Evolutionary conservation across 1,140 invertebrate species (phyloP).

Genomic region (Steinernema khuongi): DNA sequence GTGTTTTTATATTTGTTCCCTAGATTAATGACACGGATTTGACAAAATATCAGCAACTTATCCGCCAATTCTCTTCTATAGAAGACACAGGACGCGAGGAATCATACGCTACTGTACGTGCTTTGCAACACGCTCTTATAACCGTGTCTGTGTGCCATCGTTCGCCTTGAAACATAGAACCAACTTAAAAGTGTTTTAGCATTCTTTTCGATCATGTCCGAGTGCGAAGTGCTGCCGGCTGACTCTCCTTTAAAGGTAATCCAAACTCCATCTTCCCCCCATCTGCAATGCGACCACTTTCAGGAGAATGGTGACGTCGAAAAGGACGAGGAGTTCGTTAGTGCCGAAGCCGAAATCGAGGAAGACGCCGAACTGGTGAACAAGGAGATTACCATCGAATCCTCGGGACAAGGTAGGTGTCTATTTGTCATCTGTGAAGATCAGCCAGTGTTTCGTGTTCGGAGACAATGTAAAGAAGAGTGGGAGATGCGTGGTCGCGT

Average conservation of each 20-base stretch:
- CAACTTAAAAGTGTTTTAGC: neutral
- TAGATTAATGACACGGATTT: no score
- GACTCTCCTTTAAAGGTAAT: neutral
- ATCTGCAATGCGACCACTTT: neutral
- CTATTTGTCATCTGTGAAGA: neutral
- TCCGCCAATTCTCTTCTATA: no score
- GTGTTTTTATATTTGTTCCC: no score
- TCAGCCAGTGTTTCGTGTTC: no score
- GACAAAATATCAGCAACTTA: no score
- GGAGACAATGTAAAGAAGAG: neutral
- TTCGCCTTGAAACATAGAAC: no score
- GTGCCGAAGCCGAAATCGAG: neutral
- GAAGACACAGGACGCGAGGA: no score
- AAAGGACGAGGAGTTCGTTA: neutral
- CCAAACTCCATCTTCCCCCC: neutral
- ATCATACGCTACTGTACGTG: no score
- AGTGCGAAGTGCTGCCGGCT: neutral
- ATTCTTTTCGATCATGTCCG: constrained; percentile 13
- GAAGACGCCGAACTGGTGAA: constrained; percentile 3
- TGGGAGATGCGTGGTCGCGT: neutral
- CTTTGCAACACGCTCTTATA: neutral
- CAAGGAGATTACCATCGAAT: neutral
- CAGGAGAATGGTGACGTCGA: neutral
- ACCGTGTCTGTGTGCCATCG: neutral
- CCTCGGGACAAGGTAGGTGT: constrained; percentile 11